These are phyloP conservation scores for Atlantisia rogersi DNA, from an alignment of 2,113 vertebrate species.

Conservation along the genomic window DNA sequence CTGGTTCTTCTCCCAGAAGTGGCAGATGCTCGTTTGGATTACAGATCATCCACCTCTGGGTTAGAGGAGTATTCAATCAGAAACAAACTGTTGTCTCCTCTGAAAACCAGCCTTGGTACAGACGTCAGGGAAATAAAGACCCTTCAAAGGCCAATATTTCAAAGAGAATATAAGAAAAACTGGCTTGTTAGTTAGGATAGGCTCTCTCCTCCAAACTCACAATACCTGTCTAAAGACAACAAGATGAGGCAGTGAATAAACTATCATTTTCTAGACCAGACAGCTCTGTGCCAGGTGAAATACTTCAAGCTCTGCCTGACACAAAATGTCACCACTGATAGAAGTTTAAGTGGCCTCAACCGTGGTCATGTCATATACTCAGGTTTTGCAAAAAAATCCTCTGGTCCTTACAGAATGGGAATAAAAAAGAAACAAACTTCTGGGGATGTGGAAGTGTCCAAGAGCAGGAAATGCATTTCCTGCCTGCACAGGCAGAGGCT, in stretches of 20 bases:
- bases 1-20: neutral
- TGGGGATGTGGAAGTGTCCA: neutral
- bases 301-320: constrained; percentile 63
- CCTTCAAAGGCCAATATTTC: constrained; percentile 41
- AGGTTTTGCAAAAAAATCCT: constrained; percentile 6
- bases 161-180: constrained; percentile 46
- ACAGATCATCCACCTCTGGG: neutral
- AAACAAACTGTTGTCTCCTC: neutral
- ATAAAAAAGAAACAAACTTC: neutral
- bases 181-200: constrained; percentile 57
- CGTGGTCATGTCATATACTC: neutral
- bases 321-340: constrained; percentile 57
- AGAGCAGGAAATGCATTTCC: neutral
- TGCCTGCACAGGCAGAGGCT: rapidly evolving
- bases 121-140: constrained; percentile 34
- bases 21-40: neutral
- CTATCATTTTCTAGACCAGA: constrained; percentile 62
- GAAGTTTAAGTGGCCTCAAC: constrained; percentile 55
- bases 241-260: constrained; percentile 63
- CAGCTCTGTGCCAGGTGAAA: constrained; percentile 63
- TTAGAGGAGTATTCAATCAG: neutral
- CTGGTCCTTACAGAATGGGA: neutral
- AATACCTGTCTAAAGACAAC: constrained; percentile 57
- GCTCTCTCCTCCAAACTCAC: constrained; percentile 47
- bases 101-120: neutral